Conservation (phyloP, 1,140 invertebrate genomes). For the Tetramorium simillimum region DNA sequence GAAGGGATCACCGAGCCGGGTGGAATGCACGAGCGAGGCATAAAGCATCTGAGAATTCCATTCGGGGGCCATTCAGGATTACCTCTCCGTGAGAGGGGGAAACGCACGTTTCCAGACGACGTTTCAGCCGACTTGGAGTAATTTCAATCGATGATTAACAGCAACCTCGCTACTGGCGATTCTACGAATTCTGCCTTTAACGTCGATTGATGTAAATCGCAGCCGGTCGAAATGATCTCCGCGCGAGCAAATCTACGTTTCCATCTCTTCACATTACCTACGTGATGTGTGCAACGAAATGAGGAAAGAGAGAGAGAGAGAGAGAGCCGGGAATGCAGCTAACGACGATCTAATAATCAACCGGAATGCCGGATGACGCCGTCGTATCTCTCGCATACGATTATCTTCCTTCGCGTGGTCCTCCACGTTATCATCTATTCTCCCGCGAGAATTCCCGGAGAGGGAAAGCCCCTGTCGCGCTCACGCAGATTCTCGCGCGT, state of each 20-base stretch:
- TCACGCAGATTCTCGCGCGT: neutral
- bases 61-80: neutral
- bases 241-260: neutral
- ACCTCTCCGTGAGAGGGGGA: neutral
- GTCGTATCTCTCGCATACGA: neutral
- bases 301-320: neutral
- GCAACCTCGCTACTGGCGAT: neutral
- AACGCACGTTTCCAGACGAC: neutral
- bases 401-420: neutral
- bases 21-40: slow-evolving; percentile 57
- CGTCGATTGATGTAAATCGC: neutral
- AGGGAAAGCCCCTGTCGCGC: neutral
- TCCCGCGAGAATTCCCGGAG: neutral
- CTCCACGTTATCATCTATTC: neutral
- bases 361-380: slow-evolving; percentile 1
- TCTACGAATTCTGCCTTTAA: neutral
- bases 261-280: slow-evolving; percentile 13
- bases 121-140: neutral
- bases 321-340: slow-evolving; percentile 13
- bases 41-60: neutral
- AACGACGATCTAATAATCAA: slow-evolving; percentile 43
- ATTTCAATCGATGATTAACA: neutral
- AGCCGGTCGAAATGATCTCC: neutral
- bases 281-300: neutral
- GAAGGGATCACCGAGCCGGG: slow-evolving; percentile 36